A percentile compares a stretch with the other conserved stretches of the same genome.
phyloP scores from a whole-genome alignment of 2,888 invertebrate genomes.

The Beris morrisii region DNA sequence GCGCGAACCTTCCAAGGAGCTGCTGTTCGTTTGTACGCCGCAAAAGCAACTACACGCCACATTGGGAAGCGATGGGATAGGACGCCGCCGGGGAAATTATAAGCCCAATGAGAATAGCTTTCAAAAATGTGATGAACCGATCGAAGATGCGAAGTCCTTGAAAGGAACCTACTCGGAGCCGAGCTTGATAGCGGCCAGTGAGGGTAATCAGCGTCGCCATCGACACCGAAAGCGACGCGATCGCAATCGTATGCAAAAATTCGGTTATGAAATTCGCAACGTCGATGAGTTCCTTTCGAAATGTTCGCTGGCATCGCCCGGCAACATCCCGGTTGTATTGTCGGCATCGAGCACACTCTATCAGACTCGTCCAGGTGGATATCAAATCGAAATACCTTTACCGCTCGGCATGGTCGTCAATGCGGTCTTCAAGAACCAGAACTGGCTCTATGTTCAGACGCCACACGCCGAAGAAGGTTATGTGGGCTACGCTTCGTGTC shows the following conservation, averaged over 20 bases:
- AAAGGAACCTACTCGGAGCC: slow-evolving; percentile 55
- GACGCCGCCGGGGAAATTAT: slow-evolving; percentile 35
- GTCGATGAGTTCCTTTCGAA: slow-evolving; percentile 77
- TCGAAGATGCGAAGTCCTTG: slow-evolving; percentile 43
- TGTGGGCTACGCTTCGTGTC: slow-evolving; percentile 73
- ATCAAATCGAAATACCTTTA: slow-evolving; percentile 68
- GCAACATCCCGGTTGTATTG: slow-evolving; percentile 82
- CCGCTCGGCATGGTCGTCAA: slow-evolving; percentile 84
- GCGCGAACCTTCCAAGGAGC: slow-evolving; percentile 50
- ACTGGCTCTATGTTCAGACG: slow-evolving; percentile 84
- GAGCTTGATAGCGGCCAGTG: slow-evolving; percentile 53
- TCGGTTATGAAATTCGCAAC: slow-evolving; percentile 80
- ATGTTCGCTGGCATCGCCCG: slow-evolving; percentile 78
- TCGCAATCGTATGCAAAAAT: slow-evolving; percentile 55
- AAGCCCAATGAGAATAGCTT: slow-evolving; percentile 39
- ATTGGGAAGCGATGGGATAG: slow-evolving; percentile 42
- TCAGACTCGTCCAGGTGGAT: slow-evolving; percentile 71
- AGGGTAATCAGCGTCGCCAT: slow-evolving; percentile 50
- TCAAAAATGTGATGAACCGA: slow-evolving; percentile 41
- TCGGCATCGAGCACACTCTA: slow-evolving; percentile 74
- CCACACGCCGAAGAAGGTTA: slow-evolving; percentile 85
- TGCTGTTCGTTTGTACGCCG: slow-evolving; percentile 53
- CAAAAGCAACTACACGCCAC: slow-evolving; percentile 47
- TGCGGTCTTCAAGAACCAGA: slow-evolving; percentile 81
- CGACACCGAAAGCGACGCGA: slow-evolving; percentile 54